Conservation (phyloP, 2,888 invertebrate species). For the Scaptomyza polygonia region DNA sequence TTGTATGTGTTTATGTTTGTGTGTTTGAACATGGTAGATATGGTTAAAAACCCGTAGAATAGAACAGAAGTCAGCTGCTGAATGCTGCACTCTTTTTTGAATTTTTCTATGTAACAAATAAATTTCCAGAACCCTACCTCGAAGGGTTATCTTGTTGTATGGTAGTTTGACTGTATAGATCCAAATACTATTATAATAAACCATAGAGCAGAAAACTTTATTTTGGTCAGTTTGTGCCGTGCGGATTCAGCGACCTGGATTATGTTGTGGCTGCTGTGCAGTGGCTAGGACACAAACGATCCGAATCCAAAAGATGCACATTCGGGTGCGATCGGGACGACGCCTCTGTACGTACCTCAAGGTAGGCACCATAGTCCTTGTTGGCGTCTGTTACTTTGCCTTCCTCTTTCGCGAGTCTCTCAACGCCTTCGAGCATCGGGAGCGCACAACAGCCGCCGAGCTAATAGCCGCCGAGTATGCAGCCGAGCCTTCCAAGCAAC, state of each 20-base stretch:
- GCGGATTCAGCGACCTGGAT: conserved; percentile 16
- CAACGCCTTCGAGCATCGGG: conserved; percentile 83
- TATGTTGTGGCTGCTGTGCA: conserved; percentile 47
- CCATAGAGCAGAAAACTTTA: not conserved
- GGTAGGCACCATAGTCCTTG: conserved; percentile 76
- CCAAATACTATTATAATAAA: no score
- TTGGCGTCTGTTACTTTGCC: conserved; percentile 82
- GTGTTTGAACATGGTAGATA: no score
- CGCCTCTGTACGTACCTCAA: conserved; percentile 82
- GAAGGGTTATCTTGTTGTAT: no score
- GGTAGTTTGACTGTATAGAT: no score
- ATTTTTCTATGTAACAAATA: no score
- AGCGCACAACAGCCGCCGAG: conserved; percentile 61
- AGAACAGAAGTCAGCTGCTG: no score
- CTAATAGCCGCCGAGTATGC: conserved; percentile 41
- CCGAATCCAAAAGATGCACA: conserved; percentile 69
- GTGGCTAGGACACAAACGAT: conserved; percentile 24
- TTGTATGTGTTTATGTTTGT: no score
- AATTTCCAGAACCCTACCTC: no score
- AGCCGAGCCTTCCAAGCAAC: conserved; percentile 66
- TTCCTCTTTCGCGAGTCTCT: conserved; percentile 83
- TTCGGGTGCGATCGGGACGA: conserved; percentile 80
- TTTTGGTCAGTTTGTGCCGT: not conserved
- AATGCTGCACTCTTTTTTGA: no score
- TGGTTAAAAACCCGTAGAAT: no score